A percentile compares a stretch with the other conserved stretches of the same genome.
phyloP scores from a whole-genome alignment of 2,113 vertebrate species.

The Scalopus aquaticus region DNA sequence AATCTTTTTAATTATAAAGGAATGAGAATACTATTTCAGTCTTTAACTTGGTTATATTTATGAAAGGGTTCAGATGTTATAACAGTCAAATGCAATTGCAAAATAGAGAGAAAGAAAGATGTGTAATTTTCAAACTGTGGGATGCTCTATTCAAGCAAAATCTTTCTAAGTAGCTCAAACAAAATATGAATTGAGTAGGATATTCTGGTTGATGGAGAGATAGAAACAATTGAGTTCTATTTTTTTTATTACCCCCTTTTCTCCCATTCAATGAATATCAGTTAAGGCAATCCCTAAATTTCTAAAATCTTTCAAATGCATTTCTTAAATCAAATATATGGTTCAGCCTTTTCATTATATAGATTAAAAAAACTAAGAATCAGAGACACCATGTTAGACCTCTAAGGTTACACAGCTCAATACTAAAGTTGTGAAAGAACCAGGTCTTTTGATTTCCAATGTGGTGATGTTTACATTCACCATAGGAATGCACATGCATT shows the following conservation, averaged over 20 bases:
- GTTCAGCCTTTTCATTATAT: background rate
- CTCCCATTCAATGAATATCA: background rate
- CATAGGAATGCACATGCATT: no score
- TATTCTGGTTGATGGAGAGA: background rate
- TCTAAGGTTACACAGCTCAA: background rate
- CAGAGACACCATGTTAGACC: background rate
- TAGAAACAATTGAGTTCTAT: background rate
- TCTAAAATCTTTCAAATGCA: background rate
- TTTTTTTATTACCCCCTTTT: background rate
- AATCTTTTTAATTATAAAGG: background rate
- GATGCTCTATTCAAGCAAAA: background rate
- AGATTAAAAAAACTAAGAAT: background rate
- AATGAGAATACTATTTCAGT: background rate
- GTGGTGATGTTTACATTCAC: background rate
- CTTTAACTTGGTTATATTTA: background rate
- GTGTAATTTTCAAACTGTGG: background rate
- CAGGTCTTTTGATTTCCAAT: background rate
- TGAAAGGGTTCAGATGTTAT: background rate
- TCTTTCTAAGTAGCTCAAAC: background rate
- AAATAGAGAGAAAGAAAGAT: background rate
- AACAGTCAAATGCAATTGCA: background rate
- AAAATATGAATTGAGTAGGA: background rate
- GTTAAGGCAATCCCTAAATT: background rate
- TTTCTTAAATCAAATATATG: background rate
- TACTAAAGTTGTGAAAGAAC: background rate